Evolutionary conservation across 2,888 invertebrate species (phyloP).

Genomic region (Morinoia aosen): DNA sequence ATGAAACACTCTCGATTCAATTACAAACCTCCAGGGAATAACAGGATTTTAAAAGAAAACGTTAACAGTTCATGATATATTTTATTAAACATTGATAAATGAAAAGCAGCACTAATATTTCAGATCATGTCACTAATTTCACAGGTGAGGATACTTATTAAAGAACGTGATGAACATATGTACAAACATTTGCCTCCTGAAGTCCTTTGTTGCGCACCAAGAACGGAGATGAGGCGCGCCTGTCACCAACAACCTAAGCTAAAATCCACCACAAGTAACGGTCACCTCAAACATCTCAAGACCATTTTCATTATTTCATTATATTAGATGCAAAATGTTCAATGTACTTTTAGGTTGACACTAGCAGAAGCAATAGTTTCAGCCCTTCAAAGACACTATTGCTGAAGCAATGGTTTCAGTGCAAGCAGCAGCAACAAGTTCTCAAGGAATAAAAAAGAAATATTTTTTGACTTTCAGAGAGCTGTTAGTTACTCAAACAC

Average conservation of each 20-base stretch:
- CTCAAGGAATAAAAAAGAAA: no score
- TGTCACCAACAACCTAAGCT: background rate
- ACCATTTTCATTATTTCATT: background rate
- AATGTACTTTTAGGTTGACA: no score
- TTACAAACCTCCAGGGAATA: background rate
- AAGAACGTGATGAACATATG: background rate
- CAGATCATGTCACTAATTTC: background rate
- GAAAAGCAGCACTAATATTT: slow-evolving; percentile 4
- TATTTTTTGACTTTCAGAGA: no score
- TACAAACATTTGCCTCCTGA: background rate
- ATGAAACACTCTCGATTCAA: background rate
- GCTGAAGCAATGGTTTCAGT: background rate
- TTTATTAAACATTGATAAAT: slow-evolving; percentile 17
- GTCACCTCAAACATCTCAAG: background rate
- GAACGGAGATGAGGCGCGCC: background rate
- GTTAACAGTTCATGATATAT: background rate
- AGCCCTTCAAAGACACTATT: no score
- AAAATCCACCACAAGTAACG: background rate
- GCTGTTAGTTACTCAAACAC: no score
- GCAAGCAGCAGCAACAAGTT: background rate
- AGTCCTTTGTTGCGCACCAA: background rate
- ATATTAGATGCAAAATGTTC: no score
- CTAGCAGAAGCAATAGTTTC: no score
- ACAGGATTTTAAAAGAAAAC: background rate
- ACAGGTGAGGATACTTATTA: background rate